These are phyloP conservation scores for Cenopis cana DNA, from an alignment of 2,888 invertebrate genomes.

Conservation along the genomic window DNA sequence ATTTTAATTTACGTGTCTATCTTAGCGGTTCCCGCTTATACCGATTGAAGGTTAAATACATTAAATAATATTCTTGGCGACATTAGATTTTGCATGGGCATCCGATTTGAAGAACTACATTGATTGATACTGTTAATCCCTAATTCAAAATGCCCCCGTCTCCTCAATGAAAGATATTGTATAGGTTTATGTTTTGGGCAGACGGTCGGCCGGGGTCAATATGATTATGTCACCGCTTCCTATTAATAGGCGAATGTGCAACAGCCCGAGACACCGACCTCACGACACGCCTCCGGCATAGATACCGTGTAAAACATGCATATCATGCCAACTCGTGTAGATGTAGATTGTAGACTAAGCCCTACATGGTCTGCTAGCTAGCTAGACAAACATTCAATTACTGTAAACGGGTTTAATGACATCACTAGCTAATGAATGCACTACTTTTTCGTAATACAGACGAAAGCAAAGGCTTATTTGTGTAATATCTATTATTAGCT, in stretches of 20 bases:
- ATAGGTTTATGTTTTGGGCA: slow-evolving; percentile 18
- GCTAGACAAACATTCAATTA: neutral
- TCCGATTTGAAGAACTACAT: neutral
- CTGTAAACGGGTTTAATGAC: neutral
- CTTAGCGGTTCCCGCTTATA: neutral
- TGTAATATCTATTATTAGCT: no score
- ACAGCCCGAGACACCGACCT: slow-evolving; percentile 30
- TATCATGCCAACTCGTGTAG: slow-evolving; percentile 14
- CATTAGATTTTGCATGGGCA: neutral
- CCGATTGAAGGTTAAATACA: neutral
- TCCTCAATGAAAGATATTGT: slow-evolving; percentile 4
- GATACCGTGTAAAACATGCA: slow-evolving; percentile 13
- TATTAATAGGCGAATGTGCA: slow-evolving; percentile 42
- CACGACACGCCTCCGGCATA: slow-evolving; percentile 18
- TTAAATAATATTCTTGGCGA: neutral
- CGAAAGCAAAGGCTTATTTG: no score
- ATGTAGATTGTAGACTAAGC: no score
- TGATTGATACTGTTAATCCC: neutral
- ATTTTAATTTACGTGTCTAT: neutral
- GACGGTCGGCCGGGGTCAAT: slow-evolving; percentile 30
- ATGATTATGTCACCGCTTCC: slow-evolving; percentile 35
- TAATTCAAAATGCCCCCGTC: neutral
- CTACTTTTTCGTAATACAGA: no score
- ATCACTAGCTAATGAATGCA: no score
- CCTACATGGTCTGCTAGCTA: neutral